These are phyloP conservation scores for Danio kyathit DNA, from an alignment of 2,797 vertebrate species.

Conservation along the genomic window DNA sequence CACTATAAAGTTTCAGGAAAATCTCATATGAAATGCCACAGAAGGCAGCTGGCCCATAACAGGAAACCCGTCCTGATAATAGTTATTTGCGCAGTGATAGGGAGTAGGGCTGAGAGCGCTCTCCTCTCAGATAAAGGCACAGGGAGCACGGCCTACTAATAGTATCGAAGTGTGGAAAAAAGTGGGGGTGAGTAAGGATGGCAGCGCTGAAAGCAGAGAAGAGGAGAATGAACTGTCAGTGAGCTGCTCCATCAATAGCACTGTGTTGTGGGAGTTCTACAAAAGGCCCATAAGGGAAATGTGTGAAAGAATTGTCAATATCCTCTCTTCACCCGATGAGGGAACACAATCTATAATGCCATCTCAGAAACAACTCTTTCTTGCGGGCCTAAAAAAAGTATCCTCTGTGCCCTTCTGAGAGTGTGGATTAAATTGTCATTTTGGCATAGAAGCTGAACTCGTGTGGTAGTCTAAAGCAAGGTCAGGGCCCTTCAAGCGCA, in stretches of 20 bases:
- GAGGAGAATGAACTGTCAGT: conserved; percentile 37
- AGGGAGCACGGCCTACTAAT: conserved; percentile 27
- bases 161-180: conserved; percentile 33
- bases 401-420: not conserved
- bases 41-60: conserved; percentile 18
- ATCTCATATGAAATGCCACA: conserved; percentile 32
- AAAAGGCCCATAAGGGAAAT: conserved; percentile 25
- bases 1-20: conserved; percentile 23
- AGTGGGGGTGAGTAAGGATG: conserved; percentile 28
- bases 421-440: conserved; percentile 42
- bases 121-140: conserved; percentile 32
- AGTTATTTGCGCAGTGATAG: conserved; percentile 40
- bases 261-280: conserved; percentile 19
- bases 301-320: conserved; percentile 36
- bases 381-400: conserved; percentile 28
- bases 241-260: conserved; percentile 38
- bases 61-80: conserved; percentile 42
- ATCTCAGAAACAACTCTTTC: conserved; percentile 34
- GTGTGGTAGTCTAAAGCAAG: conserved; percentile 29
- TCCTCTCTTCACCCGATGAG: conserved; percentile 13
- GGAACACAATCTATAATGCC: conserved; percentile 29
- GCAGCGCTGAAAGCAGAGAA: conserved; percentile 15
- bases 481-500: conserved; percentile 39
- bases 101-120: conserved; percentile 11
- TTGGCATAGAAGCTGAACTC: conserved; percentile 22